A percentile compares a stretch with the other conserved stretches of the same genome.
These are phyloP conservation scores for Forpus xanthops DNA, from an alignment of 2,797 vertebrate genomes.

Conservation along the genomic window DNA sequence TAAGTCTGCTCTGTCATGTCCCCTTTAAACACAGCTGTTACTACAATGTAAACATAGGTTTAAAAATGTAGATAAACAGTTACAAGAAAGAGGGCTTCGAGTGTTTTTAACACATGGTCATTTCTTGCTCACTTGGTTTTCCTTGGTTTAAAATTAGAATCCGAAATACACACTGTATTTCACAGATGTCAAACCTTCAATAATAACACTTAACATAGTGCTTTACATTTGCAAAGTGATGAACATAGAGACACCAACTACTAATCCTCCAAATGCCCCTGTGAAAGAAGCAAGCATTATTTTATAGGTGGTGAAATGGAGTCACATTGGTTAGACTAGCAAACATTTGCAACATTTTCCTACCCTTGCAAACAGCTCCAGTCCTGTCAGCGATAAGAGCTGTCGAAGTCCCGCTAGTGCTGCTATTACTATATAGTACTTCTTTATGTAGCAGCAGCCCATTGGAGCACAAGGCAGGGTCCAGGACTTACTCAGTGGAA, in stretches of 20 bases:
- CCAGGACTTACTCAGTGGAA: background rate
- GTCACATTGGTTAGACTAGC: background rate
- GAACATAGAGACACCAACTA: conserved; percentile 8
- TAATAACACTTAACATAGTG: conserved; percentile 7
- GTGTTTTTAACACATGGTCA: conserved; percentile 79
- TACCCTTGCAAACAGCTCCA: background rate
- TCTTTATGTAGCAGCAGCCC: background rate
- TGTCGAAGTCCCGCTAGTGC: background rate
- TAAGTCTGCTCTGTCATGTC: conserved; percentile 78
- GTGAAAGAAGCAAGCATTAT: background rate
- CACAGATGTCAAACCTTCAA: conserved; percentile 67
- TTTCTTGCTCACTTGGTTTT: conserved; percentile 74
- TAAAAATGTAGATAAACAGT: conserved; percentile 78
- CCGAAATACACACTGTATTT: conserved; percentile 72
- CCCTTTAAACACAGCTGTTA: conserved; percentile 84
- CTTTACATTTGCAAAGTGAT: background rate
- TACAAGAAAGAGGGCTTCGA: conserved; percentile 75
- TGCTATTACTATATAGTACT: background rate
- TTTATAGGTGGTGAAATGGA: background rate
- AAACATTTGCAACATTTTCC: conserved; percentile 13
- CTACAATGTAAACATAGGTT: conserved; percentile 78
- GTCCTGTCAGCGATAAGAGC: background rate
- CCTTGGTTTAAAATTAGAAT: conserved; percentile 72
- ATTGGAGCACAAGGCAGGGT: background rate
- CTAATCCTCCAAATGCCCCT: background rate